Base-by-base conservation (phyloP, 1,140 invertebrate genomes). In the Drosophila ambigua region DNA sequence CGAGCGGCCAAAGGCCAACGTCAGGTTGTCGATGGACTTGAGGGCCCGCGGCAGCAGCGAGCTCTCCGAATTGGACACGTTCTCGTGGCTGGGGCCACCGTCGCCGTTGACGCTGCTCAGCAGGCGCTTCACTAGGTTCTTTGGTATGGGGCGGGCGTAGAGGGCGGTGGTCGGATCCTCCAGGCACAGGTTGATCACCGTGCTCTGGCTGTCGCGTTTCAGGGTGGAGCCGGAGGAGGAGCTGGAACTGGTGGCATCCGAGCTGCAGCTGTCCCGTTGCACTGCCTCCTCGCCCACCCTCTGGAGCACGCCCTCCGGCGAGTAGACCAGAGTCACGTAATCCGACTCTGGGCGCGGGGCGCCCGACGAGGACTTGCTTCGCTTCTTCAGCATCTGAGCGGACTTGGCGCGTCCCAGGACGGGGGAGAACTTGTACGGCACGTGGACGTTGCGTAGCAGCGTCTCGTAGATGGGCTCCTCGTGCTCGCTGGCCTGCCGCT, bases 351-450 rank as follows among this genome's bases (percentile, higher is more conserved):
- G 90, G 0, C 91, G 51, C 1, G 87, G 60, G 0, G 53, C 39
- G 6, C 61, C 44, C 0, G 63, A 20, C 4, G 60, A n/a, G 20
- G 66, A 60, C 51, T 78, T 78, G 28, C 88, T 76, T 8, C 73
- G 72, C 20, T 75, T 68, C 63, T 81, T 89, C 6, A 79, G 72
- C 49, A 85, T 57, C 54, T 88, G 89, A 11, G 73, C 63, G 0
- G 90, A 91, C 41, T 90, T 85, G 46, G 91, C 85, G 5, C 91
- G 72, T 5, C 73, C 82, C 16, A 91, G 45, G 4, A 91, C 65
- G 0, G 91, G 91, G 0, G 91, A 92, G 61, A 92, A 92, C 39
- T 92, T 92, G 49, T 92, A 92, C 1, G 91, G 91, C 6, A 92
- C 91, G 51, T 92, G 91, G 2, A 92, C 91, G 54, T 92, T 92